phyloP scores from a whole-genome alignment of 2,113 vertebrate species.

The Ascaphus truei region DNA sequence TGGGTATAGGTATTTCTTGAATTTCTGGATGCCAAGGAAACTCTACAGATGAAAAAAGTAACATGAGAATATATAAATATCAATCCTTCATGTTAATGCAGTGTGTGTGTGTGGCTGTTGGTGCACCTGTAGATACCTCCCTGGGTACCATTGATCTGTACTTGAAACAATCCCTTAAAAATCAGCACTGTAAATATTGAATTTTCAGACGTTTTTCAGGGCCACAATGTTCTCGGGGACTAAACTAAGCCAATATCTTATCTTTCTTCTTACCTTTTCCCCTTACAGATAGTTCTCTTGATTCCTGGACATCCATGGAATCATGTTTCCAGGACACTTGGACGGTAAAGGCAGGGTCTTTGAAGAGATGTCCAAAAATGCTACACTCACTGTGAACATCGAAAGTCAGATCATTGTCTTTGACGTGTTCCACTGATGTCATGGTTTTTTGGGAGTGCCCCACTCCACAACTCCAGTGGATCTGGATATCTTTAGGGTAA shows the following conservation, averaged over 20 bases:
- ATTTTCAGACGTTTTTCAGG: too few relatives aligned
- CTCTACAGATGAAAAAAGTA: background rate
- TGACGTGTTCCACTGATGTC: background rate
- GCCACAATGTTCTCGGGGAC: too few relatives aligned
- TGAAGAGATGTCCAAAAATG: background rate
- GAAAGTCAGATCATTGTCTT: background rate
- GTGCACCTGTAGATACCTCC: too few relatives aligned
- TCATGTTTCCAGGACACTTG: conserved; percentile 16
- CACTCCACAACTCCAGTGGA: background rate
- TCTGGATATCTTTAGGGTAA: background rate
- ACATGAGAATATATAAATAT: background rate
- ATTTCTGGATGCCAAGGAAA: background rate
- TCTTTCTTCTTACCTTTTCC: background rate
- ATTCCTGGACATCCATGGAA: conserved; percentile 2
- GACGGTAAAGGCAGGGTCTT: background rate
- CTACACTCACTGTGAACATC: background rate
- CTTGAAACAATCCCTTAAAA: too few relatives aligned
- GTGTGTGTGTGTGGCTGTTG: too few relatives aligned
- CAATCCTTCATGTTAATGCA: too few relatives aligned
- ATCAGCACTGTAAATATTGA: too few relatives aligned
- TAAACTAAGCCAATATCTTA: too few relatives aligned
- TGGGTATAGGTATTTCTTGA: background rate
- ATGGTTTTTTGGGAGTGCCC: background rate
- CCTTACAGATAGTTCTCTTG: background rate
- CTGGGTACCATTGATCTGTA: too few relatives aligned